Evolutionary conservation across 2,113 vertebrate species (phyloP).

Genomic region (Sinocyclocheilus maitianheensis): DNA sequence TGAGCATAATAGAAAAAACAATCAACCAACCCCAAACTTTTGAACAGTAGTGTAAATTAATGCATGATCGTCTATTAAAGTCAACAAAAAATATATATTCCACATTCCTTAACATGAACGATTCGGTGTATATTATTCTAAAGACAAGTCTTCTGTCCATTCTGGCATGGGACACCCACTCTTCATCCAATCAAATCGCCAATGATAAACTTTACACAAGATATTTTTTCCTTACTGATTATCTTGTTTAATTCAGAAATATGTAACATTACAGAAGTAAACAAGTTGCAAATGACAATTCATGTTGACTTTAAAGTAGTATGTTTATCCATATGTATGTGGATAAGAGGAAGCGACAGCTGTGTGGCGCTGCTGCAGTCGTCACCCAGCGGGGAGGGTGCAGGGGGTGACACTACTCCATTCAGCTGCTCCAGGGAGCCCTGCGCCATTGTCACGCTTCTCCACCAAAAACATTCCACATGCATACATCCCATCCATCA

Average conservation of each 20-base stretch:
- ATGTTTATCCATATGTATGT: constrained; percentile 48
- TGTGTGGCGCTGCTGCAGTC: constrained; percentile 64
- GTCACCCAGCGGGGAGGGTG: constrained; percentile 69
- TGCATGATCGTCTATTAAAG: no score
- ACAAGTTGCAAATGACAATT: background rate
- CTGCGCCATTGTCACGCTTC: constrained; percentile 68
- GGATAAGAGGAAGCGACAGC: constrained; percentile 70
- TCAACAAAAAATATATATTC: background rate
- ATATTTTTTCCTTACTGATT: background rate
- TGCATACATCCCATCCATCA: constrained; percentile 31
- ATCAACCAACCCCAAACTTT: no score
- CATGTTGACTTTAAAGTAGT: background rate
- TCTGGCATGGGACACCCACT: no score
- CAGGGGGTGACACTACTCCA: constrained; percentile 67
- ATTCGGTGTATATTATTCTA: no score
- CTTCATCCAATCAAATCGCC: no score
- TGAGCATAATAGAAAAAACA: no score
- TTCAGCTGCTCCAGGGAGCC: constrained; percentile 71
- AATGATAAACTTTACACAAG: no score
- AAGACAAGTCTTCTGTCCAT: background rate
- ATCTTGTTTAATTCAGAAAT: no score
- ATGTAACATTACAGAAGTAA: no score
- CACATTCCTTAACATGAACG: no score
- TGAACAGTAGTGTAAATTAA: no score
- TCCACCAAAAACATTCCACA: constrained; percentile 62